Conservation (phyloP, 2,113 vertebrate genomes). For the Naja naja region DNA sequence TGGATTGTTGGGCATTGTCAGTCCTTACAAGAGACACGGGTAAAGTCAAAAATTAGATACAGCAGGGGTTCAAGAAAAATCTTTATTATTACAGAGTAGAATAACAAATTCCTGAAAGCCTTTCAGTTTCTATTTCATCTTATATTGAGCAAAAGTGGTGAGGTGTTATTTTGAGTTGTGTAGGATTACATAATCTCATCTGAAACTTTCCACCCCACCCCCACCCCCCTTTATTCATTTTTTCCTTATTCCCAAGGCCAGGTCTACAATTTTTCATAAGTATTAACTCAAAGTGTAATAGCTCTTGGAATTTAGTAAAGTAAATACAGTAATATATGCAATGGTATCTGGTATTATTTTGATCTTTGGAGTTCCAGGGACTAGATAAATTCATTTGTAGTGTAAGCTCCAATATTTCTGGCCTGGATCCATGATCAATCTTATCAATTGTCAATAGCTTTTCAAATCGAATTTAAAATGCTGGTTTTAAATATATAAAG, state of each 20-base stretch:
- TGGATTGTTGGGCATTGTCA: background rate
- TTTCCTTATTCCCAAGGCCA: background rate
- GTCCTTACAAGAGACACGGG: background rate
- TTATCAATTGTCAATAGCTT: background rate
- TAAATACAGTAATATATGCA: background rate
- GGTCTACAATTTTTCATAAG: background rate
- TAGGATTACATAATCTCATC: background rate
- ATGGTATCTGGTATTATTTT: background rate
- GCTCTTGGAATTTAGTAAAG: background rate
- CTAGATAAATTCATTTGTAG: background rate
- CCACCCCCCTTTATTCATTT: background rate
- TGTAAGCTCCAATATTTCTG: background rate
- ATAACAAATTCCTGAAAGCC: background rate
- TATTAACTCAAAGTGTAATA: background rate
- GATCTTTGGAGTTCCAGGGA: background rate
- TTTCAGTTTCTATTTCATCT: background rate
- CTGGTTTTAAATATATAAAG: background rate
- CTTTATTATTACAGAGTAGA: background rate
- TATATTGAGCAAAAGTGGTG: background rate
- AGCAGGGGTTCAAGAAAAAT: background rate
- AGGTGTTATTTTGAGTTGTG: background rate
- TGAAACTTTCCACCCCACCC: background rate
- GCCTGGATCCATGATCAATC: background rate
- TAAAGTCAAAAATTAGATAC: background rate
- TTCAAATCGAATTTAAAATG: background rate